Evolutionary conservation across 2,888 invertebrate genomes (phyloP).

Genomic region (Elegia similella): DNA sequence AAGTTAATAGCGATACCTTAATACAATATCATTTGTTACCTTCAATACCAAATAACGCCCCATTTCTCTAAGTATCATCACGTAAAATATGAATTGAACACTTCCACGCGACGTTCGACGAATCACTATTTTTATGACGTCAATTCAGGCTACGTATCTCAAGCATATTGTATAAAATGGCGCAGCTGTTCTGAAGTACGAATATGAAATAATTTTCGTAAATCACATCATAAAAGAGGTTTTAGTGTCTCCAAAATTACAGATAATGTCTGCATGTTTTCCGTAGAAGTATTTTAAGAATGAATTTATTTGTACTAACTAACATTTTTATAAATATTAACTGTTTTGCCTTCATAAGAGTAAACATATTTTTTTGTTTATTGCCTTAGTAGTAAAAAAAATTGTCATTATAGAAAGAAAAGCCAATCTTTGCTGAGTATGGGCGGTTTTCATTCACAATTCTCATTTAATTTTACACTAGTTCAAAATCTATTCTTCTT

Average conservation of each 20-base stretch:
- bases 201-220: slow-evolving; percentile 2
- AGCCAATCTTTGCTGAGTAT: too few relatives aligned
- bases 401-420: too few relatives aligned
- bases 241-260: not conserved
- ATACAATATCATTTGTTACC: slow-evolving; percentile 16
- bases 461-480: too few relatives aligned
- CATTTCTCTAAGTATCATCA: slow-evolving; percentile 6
- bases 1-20: too few relatives aligned
- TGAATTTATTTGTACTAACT: too few relatives aligned
- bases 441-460: too few relatives aligned
- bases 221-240: not conserved
- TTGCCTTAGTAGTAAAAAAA: too few relatives aligned
- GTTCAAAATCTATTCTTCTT: too few relatives aligned
- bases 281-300: not conserved
- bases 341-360: too few relatives aligned
- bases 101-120: slow-evolving; percentile 3
- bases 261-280: not conserved
- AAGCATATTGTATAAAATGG: slow-evolving; percentile 1
- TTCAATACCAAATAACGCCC: not conserved
- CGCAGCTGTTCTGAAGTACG: not conserved
- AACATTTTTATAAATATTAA: too few relatives aligned
- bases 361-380: too few relatives aligned
- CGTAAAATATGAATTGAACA: slow-evolving; percentile 13
- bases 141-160: slow-evolving; percentile 6
- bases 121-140: slow-evolving; percentile 13